Evolutionary conservation across 2,113 vertebrate genomes (phyloP).

Genomic region (Girardinichthys multiradiatus): DNA sequence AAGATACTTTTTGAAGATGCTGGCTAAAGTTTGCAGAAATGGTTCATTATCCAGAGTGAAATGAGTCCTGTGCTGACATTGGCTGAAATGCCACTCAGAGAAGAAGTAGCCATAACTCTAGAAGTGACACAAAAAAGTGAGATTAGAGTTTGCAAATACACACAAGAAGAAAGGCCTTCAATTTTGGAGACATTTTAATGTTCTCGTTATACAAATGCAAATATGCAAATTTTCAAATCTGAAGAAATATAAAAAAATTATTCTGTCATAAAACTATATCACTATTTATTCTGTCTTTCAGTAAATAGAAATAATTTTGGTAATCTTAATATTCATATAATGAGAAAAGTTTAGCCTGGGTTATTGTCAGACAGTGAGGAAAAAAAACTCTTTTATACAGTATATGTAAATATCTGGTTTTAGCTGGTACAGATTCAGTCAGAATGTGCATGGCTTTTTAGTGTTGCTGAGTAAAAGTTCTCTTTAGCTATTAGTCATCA

Average conservation of each 20-base stretch:
- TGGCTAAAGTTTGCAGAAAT: neutral
- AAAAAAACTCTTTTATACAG: no score
- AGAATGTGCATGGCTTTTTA: neutral
- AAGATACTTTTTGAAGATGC: neutral
- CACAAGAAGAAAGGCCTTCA: neutral
- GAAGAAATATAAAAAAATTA: no score
- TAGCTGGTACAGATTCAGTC: neutral
- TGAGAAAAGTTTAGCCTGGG: neutral
- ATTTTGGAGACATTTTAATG: no score
- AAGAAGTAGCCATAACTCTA: no score
- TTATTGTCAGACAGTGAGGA: neutral
- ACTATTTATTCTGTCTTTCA: neutral
- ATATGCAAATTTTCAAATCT: no score
- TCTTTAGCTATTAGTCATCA: neutral
- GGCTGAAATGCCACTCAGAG: neutral
- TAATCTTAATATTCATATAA: neutral
- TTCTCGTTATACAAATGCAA: no score
- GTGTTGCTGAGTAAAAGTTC: neutral
- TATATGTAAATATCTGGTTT: neutral
- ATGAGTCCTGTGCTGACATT: no score
- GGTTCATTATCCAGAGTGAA: neutral
- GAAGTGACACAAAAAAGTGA: neutral
- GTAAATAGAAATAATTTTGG: neutral
- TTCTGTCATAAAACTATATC: no score
- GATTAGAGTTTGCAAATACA: neutral